phyloP scores from a whole-genome alignment of 2,113 vertebrate genomes.

The Sebastes fasciatus region DNA sequence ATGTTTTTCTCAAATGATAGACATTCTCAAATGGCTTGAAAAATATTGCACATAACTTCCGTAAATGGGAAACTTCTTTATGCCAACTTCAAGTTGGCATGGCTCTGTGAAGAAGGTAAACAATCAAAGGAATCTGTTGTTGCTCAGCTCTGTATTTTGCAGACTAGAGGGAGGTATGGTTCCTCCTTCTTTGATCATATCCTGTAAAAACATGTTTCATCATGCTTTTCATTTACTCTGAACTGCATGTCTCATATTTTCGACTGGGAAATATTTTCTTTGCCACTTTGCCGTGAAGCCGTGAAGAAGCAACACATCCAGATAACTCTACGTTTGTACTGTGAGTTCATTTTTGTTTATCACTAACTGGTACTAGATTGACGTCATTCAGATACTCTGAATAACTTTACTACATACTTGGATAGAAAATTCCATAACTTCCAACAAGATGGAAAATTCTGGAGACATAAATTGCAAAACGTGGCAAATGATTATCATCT shows the following conservation, averaged over 20 bases:
- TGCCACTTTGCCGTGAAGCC: not conserved
- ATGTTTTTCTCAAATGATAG: too few relatives aligned
- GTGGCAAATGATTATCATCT: too few relatives aligned
- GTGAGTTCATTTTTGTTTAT: not conserved
- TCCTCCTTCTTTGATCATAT: not conserved
- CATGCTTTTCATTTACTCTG: constrained; percentile 10
- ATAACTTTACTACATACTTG: not conserved
- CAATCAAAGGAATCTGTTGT: not conserved
- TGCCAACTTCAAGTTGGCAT: too few relatives aligned
- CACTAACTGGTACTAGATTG: not conserved
- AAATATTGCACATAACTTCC: too few relatives aligned
- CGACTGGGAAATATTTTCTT: not conserved
- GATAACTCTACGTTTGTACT: not conserved
- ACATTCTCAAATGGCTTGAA: too few relatives aligned
- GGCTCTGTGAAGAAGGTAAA: too few relatives aligned
- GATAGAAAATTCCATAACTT: not conserved
- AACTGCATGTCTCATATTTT: not conserved
- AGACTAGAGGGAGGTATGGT: not conserved
- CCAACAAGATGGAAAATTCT: too few relatives aligned
- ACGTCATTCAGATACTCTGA: not conserved
- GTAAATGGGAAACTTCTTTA: too few relatives aligned
- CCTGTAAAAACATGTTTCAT: not conserved
- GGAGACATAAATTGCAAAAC: too few relatives aligned
- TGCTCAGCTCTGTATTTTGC: not conserved
- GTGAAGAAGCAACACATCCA: not conserved